A percentile compares a stretch with the other conserved stretches of the same genome.
Conservation (phyloP, 2,888 invertebrate species). For the Glyphotaelius pellucidus region DNA sequence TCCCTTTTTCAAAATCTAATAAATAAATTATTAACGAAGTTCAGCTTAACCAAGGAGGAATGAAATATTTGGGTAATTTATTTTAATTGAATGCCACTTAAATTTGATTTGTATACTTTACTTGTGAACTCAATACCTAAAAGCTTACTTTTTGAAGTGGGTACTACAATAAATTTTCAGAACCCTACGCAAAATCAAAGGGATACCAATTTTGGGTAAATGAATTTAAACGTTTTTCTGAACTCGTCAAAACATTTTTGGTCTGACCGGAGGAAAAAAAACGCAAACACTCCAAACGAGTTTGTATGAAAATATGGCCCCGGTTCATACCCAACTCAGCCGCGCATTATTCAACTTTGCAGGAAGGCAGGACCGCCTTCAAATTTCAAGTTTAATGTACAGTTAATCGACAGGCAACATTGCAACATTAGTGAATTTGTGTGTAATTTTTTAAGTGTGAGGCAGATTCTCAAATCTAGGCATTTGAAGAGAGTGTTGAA, state of each 20-base stretch:
- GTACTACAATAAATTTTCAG: neutral
- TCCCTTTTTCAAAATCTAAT: neutral
- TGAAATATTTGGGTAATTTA: no score
- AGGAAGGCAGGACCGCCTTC: neutral
- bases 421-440: no score
- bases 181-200: neutral
- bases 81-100: neutral
- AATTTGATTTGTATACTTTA: neutral
- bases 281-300: slow-evolving; percentile 12
- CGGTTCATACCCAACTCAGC: neutral
- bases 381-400: no score
- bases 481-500: no score
- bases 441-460: no score
- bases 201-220: neutral
- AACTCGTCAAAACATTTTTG: slow-evolving; percentile 5
- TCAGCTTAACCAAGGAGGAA: no score
- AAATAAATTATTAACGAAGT: neutral
- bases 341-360: neutral
- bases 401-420: no score
- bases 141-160: neutral
- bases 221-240: neutral
- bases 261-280: neutral
- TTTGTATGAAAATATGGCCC: neutral
- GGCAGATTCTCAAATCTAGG: no score
- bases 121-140: neutral